phyloP scores from a whole-genome alignment of 2,888 invertebrate genomes.

The Mythimna ferrago region DNA sequence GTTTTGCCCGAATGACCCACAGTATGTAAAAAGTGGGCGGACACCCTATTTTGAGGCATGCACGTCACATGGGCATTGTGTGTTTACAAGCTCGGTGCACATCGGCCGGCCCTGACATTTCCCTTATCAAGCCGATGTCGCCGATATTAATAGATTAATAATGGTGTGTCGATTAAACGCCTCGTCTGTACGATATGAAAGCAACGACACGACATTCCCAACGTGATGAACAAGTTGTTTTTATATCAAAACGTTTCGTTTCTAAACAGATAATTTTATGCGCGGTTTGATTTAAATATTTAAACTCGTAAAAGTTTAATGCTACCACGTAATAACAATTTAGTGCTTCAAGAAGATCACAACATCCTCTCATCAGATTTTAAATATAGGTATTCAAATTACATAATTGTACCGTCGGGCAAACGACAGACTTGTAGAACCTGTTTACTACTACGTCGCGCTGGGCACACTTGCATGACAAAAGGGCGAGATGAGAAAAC shows the following conservation, averaged over 20 bases:
- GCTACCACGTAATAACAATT: conserved; percentile 40
- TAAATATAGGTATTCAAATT: conserved; percentile 23
- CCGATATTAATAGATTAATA: conserved; percentile 31
- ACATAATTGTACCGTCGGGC: conserved; percentile 6
- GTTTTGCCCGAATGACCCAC: conserved; percentile 31
- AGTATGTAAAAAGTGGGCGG: conserved; percentile 43
- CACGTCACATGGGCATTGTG: conserved; percentile 35
- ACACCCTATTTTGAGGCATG: conserved; percentile 31
- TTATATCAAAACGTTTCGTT: conserved; percentile 1
- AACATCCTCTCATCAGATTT: conserved; percentile 30
- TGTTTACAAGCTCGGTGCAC: conserved; percentile 43
- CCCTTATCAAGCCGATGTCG: conserved; percentile 43
- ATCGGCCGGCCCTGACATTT: conserved; percentile 64
- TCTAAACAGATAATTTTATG: conserved; percentile 37
- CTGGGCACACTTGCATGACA: conserved; percentile 46
- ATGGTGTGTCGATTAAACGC: conserved; percentile 32
- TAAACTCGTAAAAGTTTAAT: conserved; percentile 33
- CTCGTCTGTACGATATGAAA: conserved; percentile 6
- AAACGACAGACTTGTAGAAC: conserved; percentile 38
- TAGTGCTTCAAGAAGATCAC: conserved; percentile 22
- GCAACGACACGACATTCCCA: background rate
- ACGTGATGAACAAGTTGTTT: conserved; percentile 1
- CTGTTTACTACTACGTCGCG: conserved; percentile 45
- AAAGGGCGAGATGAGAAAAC: conserved; percentile 57
- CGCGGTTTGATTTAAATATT: conserved; percentile 50